Conservation (phyloP, 37 sponge, comb jelly and placozoan genomes). For the Chondrilla cf. caribensis region DNA sequence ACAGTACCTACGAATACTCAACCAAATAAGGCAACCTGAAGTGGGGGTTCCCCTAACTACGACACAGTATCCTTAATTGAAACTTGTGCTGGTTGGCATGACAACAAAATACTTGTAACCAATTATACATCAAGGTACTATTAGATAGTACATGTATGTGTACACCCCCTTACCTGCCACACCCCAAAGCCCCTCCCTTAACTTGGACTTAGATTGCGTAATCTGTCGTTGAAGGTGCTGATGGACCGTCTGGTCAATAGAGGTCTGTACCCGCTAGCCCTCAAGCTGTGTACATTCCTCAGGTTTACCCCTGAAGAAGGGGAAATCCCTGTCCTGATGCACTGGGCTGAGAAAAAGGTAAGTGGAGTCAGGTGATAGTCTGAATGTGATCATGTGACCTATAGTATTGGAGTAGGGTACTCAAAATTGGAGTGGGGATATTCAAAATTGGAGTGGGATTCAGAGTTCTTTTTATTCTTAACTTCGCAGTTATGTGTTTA, state of each 20-base stretch:
- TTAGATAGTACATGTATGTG: not conserved
- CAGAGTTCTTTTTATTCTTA: no score
- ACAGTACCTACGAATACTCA: constrained; percentile 83
- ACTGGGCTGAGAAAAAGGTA: constrained; percentile 9
- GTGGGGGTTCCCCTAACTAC: constrained; percentile 88
- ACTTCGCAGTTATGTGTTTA: no score
- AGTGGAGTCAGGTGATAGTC: no score
- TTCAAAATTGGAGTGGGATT: no score
- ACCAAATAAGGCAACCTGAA: constrained; percentile 53
- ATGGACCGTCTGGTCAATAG: constrained; percentile 67
- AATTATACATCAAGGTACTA: not conserved
- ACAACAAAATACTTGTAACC: no score
- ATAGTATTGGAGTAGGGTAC: no score
- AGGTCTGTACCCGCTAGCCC: constrained; percentile 70
- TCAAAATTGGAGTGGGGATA: no score
- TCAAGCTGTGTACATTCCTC: constrained; percentile 76
- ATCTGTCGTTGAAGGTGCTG: constrained; percentile 19
- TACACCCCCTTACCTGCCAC: no score
- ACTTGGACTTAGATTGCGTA: not conserved
- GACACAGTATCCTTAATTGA: constrained; percentile 72
- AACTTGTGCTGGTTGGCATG: no score
- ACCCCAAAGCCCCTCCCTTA: not conserved
- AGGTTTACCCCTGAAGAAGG: constrained; percentile 66
- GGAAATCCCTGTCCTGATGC: constrained; percentile 37
- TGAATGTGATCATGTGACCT: no score